A percentile compares a stretch with the other conserved stretches of the same genome.
These are phyloP conservation scores for Gerris buenoi DNA, from an alignment of 1,140 invertebrate species.

Conservation along the genomic window DNA sequence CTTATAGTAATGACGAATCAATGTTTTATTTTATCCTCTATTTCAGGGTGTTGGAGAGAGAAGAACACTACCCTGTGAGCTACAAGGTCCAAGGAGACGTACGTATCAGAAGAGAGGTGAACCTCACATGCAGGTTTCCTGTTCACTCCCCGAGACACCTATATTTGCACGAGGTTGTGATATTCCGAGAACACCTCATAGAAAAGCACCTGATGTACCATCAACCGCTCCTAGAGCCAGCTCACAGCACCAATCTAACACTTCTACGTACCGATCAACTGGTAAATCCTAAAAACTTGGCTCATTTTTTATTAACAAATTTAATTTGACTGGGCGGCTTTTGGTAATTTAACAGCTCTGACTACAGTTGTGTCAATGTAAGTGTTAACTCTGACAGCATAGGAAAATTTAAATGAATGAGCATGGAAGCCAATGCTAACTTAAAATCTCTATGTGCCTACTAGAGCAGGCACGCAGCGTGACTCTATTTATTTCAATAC, in stretches of 20 bases:
- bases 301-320: too few relatives aligned
- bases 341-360: too few relatives aligned
- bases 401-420: too few relatives aligned
- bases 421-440: too few relatives aligned
- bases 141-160: slow-evolving; percentile 65
- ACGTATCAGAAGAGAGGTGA: slow-evolving; percentile 33
- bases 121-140: slow-evolving; percentile 38
- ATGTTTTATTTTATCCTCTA: slow-evolving; percentile 2
- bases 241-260: neutral
- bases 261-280: slow-evolving; percentile 6
- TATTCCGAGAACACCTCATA: slow-evolving; percentile 24
- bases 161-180: slow-evolving; percentile 54
- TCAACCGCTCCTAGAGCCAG: slow-evolving; percentile 15
- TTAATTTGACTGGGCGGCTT: too few relatives aligned
- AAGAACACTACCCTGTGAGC: slow-evolving; percentile 50
- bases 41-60: slow-evolving; percentile 32
- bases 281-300: slow-evolving; percentile 4
- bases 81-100: slow-evolving; percentile 38
- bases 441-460: too few relatives aligned
- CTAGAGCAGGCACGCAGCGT: too few relatives aligned
- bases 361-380: too few relatives aligned
- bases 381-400: too few relatives aligned
- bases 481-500: too few relatives aligned
- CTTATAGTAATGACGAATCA: too few relatives aligned
- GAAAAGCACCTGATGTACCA: slow-evolving; percentile 23